Evolutionary conservation across 2,797 vertebrate genomes (phyloP).

Genomic region (Pipistrellus pipistrellus): DNA sequence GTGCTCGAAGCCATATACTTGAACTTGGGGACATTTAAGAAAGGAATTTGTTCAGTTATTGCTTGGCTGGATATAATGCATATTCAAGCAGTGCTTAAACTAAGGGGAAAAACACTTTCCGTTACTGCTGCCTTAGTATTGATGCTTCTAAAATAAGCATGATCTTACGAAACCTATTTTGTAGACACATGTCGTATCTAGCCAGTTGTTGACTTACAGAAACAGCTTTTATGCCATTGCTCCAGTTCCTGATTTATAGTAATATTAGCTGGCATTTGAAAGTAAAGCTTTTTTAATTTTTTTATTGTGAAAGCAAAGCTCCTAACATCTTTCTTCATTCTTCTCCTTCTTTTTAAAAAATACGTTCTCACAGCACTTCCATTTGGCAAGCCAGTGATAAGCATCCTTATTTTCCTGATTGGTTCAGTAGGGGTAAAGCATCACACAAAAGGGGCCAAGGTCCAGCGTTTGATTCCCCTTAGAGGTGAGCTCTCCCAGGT

Average conservation of each 20-base stretch:
- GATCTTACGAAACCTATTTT: conserved; percentile 67
- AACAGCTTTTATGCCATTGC: conserved; percentile 61
- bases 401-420: conserved; percentile 74
- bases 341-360: not conserved
- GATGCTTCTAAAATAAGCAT: conserved; percentile 78
- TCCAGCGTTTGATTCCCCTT: conserved; percentile 59
- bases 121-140: conserved; percentile 72
- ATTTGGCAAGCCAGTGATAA: conserved; percentile 72
- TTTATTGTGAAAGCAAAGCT: conserved; percentile 62
- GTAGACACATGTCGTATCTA: conserved; percentile 66
- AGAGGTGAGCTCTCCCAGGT: conserved; percentile 46
- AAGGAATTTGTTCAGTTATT: conserved; percentile 70
- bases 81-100: conserved; percentile 75
- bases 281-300: conserved; percentile 50
- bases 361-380: conserved; percentile 40
- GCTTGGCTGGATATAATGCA: conserved; percentile 67
- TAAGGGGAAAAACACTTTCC: conserved; percentile 66
- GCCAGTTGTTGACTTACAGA: conserved; percentile 74
- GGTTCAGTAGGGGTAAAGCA: conserved; percentile 80
- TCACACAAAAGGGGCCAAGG: conserved; percentile 73
- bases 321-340: not conserved
- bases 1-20: conserved; percentile 80
- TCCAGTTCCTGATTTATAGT: conserved; percentile 58
- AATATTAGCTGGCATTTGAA: conserved; percentile 67
- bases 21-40: conserved; percentile 81